Evolutionary conservation across 30 jellyfish, hydroid and myxozoan genomes (phyloP).

Genomic region (Cassiopea xamachana): DNA sequence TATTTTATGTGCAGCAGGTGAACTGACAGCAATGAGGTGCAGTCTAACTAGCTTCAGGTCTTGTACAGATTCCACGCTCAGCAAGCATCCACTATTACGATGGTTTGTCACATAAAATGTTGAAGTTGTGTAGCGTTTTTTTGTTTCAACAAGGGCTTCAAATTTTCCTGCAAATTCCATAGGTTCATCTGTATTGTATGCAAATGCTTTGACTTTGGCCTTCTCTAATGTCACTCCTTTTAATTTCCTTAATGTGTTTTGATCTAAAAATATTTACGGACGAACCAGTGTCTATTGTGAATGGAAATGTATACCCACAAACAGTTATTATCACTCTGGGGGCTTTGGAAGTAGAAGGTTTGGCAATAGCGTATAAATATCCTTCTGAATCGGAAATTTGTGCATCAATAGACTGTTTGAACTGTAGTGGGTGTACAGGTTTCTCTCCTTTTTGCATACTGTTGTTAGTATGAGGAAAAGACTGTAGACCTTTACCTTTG

Average conservation of each 20-base stretch:
- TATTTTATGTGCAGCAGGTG: not conserved
- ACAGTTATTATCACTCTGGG: conserved; percentile 21
- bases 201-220: conserved; percentile 19
- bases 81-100: conserved; percentile 11
- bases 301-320: conserved; percentile 1
- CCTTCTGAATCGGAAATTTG: conserved; percentile 7
- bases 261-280: conserved; percentile 25
- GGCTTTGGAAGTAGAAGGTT: not conserved
- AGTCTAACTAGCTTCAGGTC: not conserved
- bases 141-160: conserved; percentile 28
- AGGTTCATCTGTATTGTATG: not conserved
- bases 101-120: conserved; percentile 16
- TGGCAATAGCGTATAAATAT: not conserved
- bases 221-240: not conserved
- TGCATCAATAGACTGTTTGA: not conserved
- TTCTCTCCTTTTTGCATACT: not conserved
- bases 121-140: not conserved
- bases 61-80: conserved; percentile 1
- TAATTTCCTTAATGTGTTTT: not conserved
- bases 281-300: conserved; percentile 22
- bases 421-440: not conserved
- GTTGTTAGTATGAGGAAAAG: not conserved
- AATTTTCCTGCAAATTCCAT: conserved; percentile 25
- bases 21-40: not conserved
- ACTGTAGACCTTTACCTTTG: conserved; percentile 2